These are phyloP conservation scores for Rutilus rutilus DNA, from an alignment of 2,113 vertebrate species.

Conservation along the genomic window DNA sequence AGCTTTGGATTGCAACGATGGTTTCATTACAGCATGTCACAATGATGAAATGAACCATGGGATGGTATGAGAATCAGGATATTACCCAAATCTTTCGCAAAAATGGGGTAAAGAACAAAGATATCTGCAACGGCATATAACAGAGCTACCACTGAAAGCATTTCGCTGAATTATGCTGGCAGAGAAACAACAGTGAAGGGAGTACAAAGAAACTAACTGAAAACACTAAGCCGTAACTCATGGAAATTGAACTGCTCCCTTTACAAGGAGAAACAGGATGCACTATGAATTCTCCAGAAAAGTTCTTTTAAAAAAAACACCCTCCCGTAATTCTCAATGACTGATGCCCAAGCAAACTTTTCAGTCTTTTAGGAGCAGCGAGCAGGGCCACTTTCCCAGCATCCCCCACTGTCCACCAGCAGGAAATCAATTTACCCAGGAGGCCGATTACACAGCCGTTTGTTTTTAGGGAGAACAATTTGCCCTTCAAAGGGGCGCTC, in stretches of 20 bases:
- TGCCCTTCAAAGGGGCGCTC: conserved; percentile 69
- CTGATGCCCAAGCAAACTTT: conserved; percentile 22
- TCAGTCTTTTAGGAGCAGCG: conserved; percentile 66
- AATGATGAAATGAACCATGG: conserved; percentile 47
- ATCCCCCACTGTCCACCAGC: conserved; percentile 74
- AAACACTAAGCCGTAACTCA: conserved; percentile 34
- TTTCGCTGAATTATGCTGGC: conserved; percentile 33
- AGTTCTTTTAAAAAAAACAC: conserved; percentile 15
- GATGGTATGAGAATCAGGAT: conserved; percentile 27
- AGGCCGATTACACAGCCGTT: conserved; percentile 74
- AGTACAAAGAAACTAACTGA: conserved; percentile 18
- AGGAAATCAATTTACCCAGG: conserved; percentile 80
- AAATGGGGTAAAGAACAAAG: conserved; percentile 41
- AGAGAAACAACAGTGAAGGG: conserved; percentile 30
- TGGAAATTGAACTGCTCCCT: conserved; percentile 35
- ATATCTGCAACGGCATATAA: conserved; percentile 17
- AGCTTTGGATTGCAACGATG: conserved; percentile 16
- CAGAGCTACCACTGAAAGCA: conserved; percentile 17
- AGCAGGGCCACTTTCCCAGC: conserved; percentile 73
- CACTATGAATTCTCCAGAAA: conserved; percentile 33
- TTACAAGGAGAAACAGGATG: conserved; percentile 26
- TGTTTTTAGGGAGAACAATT: conserved; percentile 77
- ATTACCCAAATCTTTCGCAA: conserved; percentile 31
- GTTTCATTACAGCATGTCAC: conserved; percentile 17
- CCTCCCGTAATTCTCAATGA: conserved; percentile 27